Base-by-base conservation (phyloP, 2,797 vertebrate species). In the Iguana delicatissima region DNA sequence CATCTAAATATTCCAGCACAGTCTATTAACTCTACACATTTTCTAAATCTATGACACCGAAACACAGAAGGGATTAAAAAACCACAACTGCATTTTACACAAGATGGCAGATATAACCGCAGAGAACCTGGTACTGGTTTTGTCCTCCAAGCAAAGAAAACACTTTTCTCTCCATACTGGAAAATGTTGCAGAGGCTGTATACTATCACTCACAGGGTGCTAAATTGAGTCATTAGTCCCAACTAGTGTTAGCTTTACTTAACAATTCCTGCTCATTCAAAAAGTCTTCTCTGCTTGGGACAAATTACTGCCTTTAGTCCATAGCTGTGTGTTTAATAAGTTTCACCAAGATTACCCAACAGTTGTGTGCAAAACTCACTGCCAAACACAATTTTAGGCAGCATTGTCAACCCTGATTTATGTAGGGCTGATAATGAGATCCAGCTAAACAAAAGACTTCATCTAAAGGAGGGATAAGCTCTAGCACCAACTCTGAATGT, bases 341-440 rank as follows among this genome's bases (percentile, higher is more conserved):
- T 82, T 38, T 86, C 52, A 88, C 50, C 32, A 79, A n/a, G 46
- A 38, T 87, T 87, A 81, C 20, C n/a, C 59, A 79, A 62, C 81
- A 72, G 62, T n/a, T 91, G 84, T 77, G 72, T 84, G 59, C 59
- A 79, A 83, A 83, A 79, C 69, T 91, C 50, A 74, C 79, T 42
- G 67, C 62, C 16, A 67, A 67, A 29, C 4, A 35, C 38, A 69
- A 35, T 2, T 83, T 32, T 29, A 89, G 1, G 0, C 81, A 24
- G 72, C 38, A 72, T 26, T 72, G 52, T 50, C 42, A 16, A 1
- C 38, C 59, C 35, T 88, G 73, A 72, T 32, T 87, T 69, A 79
- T 72, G 32, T 35, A 90, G 55, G 81, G 62, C 62, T 89, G 35
- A 80, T 35, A 87, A 88, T 35, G 88, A 79, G 22, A 4, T 14